Evolutionary conservation across 2,113 vertebrate species (phyloP).

Genomic region (Heteronetta atricapilla): DNA sequence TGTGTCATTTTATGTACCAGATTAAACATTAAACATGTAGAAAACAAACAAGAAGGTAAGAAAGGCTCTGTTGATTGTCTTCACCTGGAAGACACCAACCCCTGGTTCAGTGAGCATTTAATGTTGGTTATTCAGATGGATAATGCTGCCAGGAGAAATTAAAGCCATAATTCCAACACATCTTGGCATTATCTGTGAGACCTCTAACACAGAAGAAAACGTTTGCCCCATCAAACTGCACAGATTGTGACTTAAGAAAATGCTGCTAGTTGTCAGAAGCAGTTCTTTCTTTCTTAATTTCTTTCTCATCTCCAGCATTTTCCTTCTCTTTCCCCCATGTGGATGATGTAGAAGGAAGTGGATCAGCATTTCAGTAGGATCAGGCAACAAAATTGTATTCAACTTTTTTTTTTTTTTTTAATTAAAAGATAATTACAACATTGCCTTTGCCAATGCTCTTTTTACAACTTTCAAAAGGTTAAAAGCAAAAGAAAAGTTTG

Average conservation of each 20-base stretch:
- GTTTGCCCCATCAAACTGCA: not conserved
- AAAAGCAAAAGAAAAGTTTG: not conserved
- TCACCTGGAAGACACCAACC: not conserved
- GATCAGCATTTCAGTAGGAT: not conserved
- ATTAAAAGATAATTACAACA: not conserved
- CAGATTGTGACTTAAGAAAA: not conserved
- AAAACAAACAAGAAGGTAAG: not conserved
- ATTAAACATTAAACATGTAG: not conserved
- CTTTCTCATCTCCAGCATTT: not conserved
- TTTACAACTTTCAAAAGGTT: not conserved
- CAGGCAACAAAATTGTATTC: not conserved
- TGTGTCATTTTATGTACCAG: too few relatives aligned
- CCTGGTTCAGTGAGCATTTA: rapidly evolving
- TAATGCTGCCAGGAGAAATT: not conserved
- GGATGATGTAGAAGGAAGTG: not conserved
- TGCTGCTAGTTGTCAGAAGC: not conserved
- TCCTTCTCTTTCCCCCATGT: not conserved
- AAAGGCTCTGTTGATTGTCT: not conserved
- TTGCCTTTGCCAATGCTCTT: not conserved
- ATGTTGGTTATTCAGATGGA: not conserved
- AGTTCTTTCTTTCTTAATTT: not conserved
- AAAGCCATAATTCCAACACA: not conserved
- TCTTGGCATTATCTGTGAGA: rapidly evolving
- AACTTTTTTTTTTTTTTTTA: not conserved
- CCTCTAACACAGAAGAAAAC: not conserved